Percentiles rank a stretch among this genome's conserved stretches.
These are phyloP conservation scores for Nyctereutes procyonoides DNA, from an alignment of 2,113 vertebrate species.

Conservation along the genomic window DNA sequence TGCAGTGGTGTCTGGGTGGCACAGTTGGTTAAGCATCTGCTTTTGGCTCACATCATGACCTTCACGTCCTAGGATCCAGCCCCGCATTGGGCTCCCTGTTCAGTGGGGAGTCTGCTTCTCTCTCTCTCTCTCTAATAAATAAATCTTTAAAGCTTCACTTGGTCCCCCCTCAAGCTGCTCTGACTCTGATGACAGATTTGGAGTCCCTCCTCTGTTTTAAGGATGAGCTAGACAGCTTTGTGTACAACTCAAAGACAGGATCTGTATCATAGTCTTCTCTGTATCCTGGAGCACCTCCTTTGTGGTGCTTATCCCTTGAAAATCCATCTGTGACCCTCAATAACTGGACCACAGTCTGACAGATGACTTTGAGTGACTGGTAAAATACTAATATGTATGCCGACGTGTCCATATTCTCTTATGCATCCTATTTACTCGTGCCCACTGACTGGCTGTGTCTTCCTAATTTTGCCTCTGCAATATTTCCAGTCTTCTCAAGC, in stretches of 20 bases:
- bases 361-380: neutral
- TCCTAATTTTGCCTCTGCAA: conserved; percentile 3
- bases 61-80: no score
- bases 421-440: neutral
- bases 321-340: neutral
- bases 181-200: neutral
- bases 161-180: neutral
- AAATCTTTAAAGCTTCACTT: neutral
- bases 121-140: no score
- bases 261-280: neutral
- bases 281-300: neutral
- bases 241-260: neutral
- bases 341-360: neutral
- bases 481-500: neutral
- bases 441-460: neutral
- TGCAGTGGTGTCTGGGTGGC: neutral
- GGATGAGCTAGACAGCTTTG: neutral
- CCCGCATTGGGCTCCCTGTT: no score
- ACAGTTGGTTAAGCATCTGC: no score
- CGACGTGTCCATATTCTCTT: neutral
- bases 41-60: no score
- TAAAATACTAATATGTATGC: neutral
- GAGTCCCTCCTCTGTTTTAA: neutral
- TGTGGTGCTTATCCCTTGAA: neutral
- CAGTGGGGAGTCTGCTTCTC: no score